Base-by-base conservation (phyloP, 2,888 invertebrate species). In the Cataglyphis cursor region DNA sequence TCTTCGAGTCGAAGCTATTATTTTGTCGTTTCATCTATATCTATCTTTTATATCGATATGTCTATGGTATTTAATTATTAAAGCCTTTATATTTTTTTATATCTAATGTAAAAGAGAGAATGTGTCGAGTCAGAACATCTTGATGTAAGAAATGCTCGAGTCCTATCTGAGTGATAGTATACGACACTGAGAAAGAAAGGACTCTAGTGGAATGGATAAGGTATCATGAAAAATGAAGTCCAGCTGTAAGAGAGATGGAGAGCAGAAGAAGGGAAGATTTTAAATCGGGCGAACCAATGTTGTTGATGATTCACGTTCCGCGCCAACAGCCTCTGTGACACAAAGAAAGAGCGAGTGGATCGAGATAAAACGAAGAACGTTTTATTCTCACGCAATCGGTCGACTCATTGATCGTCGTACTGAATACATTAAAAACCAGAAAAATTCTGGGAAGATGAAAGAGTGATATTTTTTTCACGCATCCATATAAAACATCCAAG, bases 251-350 rank as follows among this genome's bases (percentile, higher is more conserved):
- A 70, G 72, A 70, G 44, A 80, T 44, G 44, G 57, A 31, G 31
- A 31, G 21, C 59, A 12, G 18, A 6, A 24, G 44, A 24, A 44
- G 31, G 59, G 70, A 70, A 78, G 59, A 72, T 70, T 80, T 80
- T 70, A 80, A 59, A 80, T 80, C 59, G 59, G 18, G 68, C 51
- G 72, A 80, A 59, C 78, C 70, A 59, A 78, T 68, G 68, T 78
- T 70, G 78, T 80, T 80, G 78, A 80, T 80, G 72, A 80, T 80
- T 59, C 72, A 70, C 59, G 68, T 70, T 44, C 78, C 57, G 38
- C 31, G 76, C 57, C 78, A 31, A 70, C 78, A 70, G 59, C 78
- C 70, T 44, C 72, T 61, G 70, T 80, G 78, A 80, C 72, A 80
- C 21, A 35, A 44, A 80, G 59, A 44, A 70, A 61, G 72, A 59